Evolutionary conservation across 2,888 invertebrate species (phyloP), one percentile per base, ranked within the genome.

Genomic region (Anoplius nigerrimus): DNA sequence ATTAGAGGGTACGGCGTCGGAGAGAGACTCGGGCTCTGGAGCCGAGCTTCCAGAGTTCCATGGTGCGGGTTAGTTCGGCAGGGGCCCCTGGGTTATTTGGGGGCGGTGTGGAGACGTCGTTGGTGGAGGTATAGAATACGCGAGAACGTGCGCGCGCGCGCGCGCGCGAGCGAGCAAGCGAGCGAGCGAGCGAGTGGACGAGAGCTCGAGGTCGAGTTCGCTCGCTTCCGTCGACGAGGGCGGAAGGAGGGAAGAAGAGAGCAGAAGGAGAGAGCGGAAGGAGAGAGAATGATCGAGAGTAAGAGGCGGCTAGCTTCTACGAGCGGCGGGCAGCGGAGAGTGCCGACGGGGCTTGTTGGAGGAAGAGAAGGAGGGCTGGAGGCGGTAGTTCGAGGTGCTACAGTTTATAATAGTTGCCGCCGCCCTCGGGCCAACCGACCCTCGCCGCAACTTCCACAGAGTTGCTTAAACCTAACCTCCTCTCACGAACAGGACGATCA

Each of bases 321-420:
- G 34, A 34, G 11, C 34, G 11, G 71, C 76, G 71, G 71, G 74
- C 55, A 76, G 62, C 34, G 34, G 34, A 34, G 34, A 34, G 34
- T 34, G 34, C 34, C 34, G 34, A 34, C 34, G 34, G 34, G 34
- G 34, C 34, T 34, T 34, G 76, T 71, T 76, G 71, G 75, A 68
- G 80, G 75, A 78, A 76, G 79, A 74, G 78, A 81, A 82, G 83
- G 82, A 80, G 80, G 80, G 83, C 78, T 72, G 80, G 84, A 86
- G 85, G 87, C 85, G 86, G 87, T 87, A 87, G 87, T 87, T 87
- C 87, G 88, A 88, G 88, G 88, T 87, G 87, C 88, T 88, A 88
- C 86, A 88, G 88, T 88, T 88, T 88, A 88, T 88, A 88, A 88
- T 88, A 88, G 88, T 88, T 88, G 86, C 87, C 82, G 83, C 83